These are phyloP conservation scores for Ammodytes dubius DNA, from an alignment of 2,113 vertebrate genomes.

Conservation along the genomic window DNA sequence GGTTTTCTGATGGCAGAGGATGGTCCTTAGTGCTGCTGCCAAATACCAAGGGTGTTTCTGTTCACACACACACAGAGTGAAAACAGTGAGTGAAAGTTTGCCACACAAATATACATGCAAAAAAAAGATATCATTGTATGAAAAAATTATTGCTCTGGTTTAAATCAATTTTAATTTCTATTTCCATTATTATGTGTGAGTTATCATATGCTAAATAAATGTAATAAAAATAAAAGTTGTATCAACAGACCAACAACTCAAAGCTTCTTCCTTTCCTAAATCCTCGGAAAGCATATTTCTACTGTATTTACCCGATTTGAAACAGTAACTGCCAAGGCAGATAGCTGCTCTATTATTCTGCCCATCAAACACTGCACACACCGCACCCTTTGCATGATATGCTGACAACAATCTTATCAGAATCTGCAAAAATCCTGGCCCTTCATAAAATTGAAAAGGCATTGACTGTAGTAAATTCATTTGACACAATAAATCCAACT, in stretches of 20 bases:
- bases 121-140: not conserved
- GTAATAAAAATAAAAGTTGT: not conserved
- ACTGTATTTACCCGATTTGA: constrained; percentile 7
- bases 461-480: not conserved
- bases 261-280: constrained; percentile 22
- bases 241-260: not conserved
- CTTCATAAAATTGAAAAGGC: not conserved
- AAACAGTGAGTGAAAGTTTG: not conserved
- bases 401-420: not conserved
- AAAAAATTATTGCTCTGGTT: not conserved
- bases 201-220: not conserved
- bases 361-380: not conserved
- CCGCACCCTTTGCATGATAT: not conserved
- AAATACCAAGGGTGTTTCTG: constrained; percentile 88
- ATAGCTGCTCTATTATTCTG: constrained; percentile 22
- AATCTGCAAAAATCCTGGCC: not conserved
- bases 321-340: constrained; percentile 7
- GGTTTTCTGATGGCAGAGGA: constrained; percentile 83
- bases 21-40: constrained; percentile 85
- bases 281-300: not conserved
- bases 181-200: not conserved
- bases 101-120: constrained; percentile 1
- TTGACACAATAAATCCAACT: not conserved
- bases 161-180: not conserved
- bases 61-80: not conserved